Evolutionary conservation across 2,888 invertebrate species (phyloP), one percentile per base, ranked within the genome.

Genomic region (Hyles lineata): DNA sequence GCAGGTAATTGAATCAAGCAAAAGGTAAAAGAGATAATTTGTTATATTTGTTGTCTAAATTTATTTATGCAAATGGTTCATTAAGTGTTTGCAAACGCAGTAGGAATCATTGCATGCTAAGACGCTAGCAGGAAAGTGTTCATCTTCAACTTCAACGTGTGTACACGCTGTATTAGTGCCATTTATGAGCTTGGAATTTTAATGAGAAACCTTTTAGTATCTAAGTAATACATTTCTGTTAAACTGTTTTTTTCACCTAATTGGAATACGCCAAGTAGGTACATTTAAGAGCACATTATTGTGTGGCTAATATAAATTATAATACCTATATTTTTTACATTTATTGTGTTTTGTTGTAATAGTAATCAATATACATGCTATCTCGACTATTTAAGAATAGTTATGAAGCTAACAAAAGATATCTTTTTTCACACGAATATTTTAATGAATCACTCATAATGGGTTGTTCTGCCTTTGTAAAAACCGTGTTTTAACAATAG

Each of bases 161-260:
- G 63, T 72, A 72, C 55, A 67, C 35, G 58, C 58, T 58, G 72
- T 58, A 63, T 35, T 58, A 72, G 55, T 70, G 69, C 76, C 61
- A 72, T 70, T 74, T 70, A 73, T 70, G 63, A 72, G 71, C 35
- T 32, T 61, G 74, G 77, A 76, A 76, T 77, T 73, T 77, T 75
- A 76, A 76, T 75, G 61, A 75, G 74, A 71, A 73, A 70, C 52
- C 60, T 76, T 71, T 73, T 70, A 70, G 62, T 70, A 61, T 58
- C 43, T 43, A 67, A 73, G 21, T 23, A 70, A 61, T 58, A 29
- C 52, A 62, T 62, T 71, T 70, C 29, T n/a, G 70, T 52, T 55
- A 70, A 71, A 60, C n/a, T 50, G 11, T n/a, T 29, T 17, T 63
- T 43, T 43, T 67, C 43, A 50, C 15, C 21, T 67, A 23, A 67